A percentile compares a stretch with the other conserved stretches of the same genome.
Conservation (phyloP, 2,888 invertebrate genomes). For the Spisula subtruncata region DNA sequence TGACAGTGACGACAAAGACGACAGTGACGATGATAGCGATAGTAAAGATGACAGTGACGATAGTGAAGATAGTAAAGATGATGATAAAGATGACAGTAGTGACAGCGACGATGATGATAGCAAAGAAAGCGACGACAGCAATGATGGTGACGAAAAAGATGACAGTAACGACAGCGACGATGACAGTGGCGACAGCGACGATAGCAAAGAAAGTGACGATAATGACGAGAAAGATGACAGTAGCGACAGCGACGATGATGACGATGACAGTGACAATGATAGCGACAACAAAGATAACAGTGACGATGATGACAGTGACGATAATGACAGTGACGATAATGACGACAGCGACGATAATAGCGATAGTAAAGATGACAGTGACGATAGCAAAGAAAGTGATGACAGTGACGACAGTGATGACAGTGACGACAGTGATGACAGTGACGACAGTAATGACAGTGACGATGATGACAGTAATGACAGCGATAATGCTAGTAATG, state of each 20-base stretch:
- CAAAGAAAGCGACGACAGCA: slow-evolving; percentile 27
- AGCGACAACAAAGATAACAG: slow-evolving; percentile 34
- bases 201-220: slow-evolving; percentile 42
- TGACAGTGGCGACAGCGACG: background rate
- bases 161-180: slow-evolving; percentile 2
- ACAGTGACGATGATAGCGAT: slow-evolving; percentile 32
- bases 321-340: slow-evolving; percentile 26
- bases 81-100: slow-evolving; percentile 27
- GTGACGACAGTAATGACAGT: slow-evolving; percentile 36
- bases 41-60: slow-evolving; percentile 24
- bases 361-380: slow-evolving; percentile 5
- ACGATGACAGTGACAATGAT: slow-evolving; percentile 35
- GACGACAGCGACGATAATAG: slow-evolving; percentile 9
- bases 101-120: slow-evolving; percentile 28
- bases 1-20: slow-evolving; percentile 28
- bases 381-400: background rate
- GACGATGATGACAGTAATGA: slow-evolving; percentile 24
- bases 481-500: slow-evolving; percentile 32
- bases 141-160: slow-evolving; percentile 24
- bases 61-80: slow-evolving; percentile 20
- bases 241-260: slow-evolving; percentile 47
- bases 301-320: slow-evolving; percentile 37
- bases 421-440: slow-evolving; percentile 10
- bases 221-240: slow-evolving; percentile 45
- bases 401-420: slow-evolving; percentile 18